A percentile compares a stretch with the other conserved stretches of the same genome.
Conservation (phyloP, 2,797 vertebrate species). For the Hoplostethus atlanticus region DNA sequence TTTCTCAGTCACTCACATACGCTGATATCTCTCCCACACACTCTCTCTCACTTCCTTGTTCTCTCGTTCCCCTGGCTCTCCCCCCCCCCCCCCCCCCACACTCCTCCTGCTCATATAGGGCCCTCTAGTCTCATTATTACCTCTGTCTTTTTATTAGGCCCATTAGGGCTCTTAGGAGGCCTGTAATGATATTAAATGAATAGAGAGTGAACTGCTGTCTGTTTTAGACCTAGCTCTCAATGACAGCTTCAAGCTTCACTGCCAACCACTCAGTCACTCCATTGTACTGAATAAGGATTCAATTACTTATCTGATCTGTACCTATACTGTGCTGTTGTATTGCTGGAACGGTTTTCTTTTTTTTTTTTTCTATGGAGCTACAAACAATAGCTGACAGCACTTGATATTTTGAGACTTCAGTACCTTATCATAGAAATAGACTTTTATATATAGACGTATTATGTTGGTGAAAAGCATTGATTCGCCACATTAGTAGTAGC, state of each 20-base stretch:
- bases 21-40: slow-evolving; percentile 45
- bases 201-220: slow-evolving; percentile 83
- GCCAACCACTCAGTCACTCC: slow-evolving; percentile 72
- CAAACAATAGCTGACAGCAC: slow-evolving; percentile 35
- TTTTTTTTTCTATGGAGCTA: slow-evolving; percentile 3
- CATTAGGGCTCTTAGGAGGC: slow-evolving; percentile 85
- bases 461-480: too few relatives aligned
- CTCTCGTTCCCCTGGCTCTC: slow-evolving; percentile 61
- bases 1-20: slow-evolving; percentile 13
- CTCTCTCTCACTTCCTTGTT: slow-evolving; percentile 59
- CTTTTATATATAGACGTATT: too few relatives aligned
- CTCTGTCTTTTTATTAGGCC: slow-evolving; percentile 86
- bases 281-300: slow-evolving; percentile 67
- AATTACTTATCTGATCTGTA: slow-evolving; percentile 67
- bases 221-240: slow-evolving; percentile 78
- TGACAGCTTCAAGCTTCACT: slow-evolving; percentile 81
- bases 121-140: slow-evolving; percentile 84
- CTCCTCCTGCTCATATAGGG: slow-evolving; percentile 69
- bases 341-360: slow-evolving; percentile 13
- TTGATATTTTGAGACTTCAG: not conserved
- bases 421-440: too few relatives aligned
- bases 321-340: slow-evolving; percentile 58
- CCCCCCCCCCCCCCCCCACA: slow-evolving; percentile 38
- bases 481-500: too few relatives aligned
- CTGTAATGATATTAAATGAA: slow-evolving; percentile 85